Percentiles rank a stretch among this genome's conserved stretches.
phyloP scores from a whole-genome alignment of 2,888 invertebrate species.

The Aleiodes leptofemur region DNA sequence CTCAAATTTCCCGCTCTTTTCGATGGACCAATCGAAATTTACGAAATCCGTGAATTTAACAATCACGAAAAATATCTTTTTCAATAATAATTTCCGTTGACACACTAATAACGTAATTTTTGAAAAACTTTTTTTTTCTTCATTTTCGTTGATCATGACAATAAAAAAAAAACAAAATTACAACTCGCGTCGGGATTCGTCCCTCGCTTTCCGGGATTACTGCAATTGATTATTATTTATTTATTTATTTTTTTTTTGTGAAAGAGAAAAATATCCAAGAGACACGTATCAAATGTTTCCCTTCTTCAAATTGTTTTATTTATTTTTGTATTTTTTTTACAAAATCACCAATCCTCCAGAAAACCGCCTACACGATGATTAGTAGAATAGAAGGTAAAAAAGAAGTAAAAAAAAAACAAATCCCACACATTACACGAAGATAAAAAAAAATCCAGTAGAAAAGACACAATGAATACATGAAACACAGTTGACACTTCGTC shows the following conservation, averaged over 20 bases:
- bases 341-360: not conserved
- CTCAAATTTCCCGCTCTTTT: no score
- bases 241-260: not conserved
- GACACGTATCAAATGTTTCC: not conserved
- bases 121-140: not conserved
- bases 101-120: not conserved
- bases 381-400: not conserved
- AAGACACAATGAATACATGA: constrained; percentile 10
- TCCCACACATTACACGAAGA: not conserved
- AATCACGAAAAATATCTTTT: no score
- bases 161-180: not conserved
- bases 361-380: not conserved
- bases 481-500: not conserved
- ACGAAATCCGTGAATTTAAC: no score
- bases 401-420: not conserved
- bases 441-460: not conserved
- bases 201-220: constrained; percentile 33
- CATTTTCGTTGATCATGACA: not conserved
- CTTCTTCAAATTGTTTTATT: not conserved
- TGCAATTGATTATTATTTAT: not conserved
- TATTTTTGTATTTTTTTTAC: no score
- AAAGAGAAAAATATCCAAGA: not conserved
- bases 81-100: no score
- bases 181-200: constrained; percentile 37
- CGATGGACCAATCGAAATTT: no score